phyloP scores from a whole-genome alignment of 2,888 invertebrate species.

The Matsumyia berberina region DNA sequence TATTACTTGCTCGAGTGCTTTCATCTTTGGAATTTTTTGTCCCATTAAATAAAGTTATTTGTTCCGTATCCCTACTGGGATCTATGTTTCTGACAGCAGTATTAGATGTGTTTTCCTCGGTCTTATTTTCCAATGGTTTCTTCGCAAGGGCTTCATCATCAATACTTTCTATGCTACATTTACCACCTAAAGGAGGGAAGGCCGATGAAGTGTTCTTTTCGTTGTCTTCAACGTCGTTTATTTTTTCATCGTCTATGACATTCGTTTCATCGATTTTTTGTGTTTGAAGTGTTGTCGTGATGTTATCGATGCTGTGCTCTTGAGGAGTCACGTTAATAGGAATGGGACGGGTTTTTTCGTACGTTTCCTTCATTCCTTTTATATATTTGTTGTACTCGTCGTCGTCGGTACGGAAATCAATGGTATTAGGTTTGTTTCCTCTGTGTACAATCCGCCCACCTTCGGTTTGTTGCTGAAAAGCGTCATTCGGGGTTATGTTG shows the following conservation, averaged over 20 bases:
- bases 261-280: constrained; percentile 73
- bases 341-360: constrained; percentile 49
- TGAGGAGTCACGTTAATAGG: constrained; percentile 56
- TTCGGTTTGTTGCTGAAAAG: constrained; percentile 37
- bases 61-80: constrained; percentile 72
- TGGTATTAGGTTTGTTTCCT: constrained; percentile 72
- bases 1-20: constrained; percentile 73
- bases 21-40: constrained; percentile 73
- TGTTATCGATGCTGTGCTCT: constrained; percentile 68
- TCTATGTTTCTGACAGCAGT: constrained; percentile 63
- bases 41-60: constrained; percentile 76
- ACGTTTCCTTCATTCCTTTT: constrained; percentile 71
- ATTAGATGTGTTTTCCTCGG: constrained; percentile 62
- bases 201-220: constrained; percentile 73
- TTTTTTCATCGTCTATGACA: constrained; percentile 72
- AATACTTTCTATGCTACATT: constrained; percentile 72
- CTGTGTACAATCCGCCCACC: constrained; percentile 50
- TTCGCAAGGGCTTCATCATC: constrained; percentile 68
- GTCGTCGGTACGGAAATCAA: constrained; percentile 72
- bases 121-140: constrained; percentile 65
- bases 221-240: constrained; percentile 70
- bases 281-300: constrained; percentile 72
- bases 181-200: constrained; percentile 65
- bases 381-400: constrained; percentile 68
- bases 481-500: constrained; percentile 53